Evolutionary conservation across 2,888 invertebrate genomes (phyloP).

Genomic region (Disparrhopalites patrizii): DNA sequence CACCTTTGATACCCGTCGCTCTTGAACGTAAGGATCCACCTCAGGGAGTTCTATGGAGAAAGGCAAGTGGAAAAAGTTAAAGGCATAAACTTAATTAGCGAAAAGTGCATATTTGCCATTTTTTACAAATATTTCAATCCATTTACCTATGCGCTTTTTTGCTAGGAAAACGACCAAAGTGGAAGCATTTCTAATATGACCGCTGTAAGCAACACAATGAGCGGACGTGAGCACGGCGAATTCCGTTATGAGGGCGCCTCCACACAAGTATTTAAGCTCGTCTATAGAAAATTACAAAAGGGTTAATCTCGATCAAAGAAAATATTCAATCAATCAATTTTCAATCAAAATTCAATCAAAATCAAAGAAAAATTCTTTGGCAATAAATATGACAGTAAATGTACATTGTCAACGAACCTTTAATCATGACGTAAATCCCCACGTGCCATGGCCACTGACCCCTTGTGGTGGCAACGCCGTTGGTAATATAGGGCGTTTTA

Average conservation of each 20-base stretch:
- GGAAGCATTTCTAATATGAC: conserved; percentile 38
- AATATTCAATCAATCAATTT: too few species aligned
- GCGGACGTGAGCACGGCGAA: conserved; percentile 52
- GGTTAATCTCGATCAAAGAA: too few species aligned
- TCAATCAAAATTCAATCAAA: too few species aligned
- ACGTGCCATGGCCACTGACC: conserved; percentile 58
- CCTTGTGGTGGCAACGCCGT: conserved; percentile 40
- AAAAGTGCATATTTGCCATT: not conserved
- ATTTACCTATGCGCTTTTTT: conserved; percentile 43
- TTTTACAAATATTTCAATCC: not conserved
- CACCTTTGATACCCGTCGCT: conserved; percentile 38
- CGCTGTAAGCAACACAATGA: conserved; percentile 44
- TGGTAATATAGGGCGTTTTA: conserved; percentile 45
- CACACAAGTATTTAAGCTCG: conserved; percentile 52
- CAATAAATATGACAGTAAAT: not conserved
- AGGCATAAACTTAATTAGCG: not conserved
- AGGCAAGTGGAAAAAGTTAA: not conserved
- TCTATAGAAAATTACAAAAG: conserved; percentile 24
- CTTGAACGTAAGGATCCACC: conserved; percentile 45
- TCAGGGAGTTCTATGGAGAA: conserved; percentile 43
- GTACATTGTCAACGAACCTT: conserved; percentile 31
- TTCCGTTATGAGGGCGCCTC: conserved; percentile 57
- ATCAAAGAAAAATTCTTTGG: conserved; percentile 41
- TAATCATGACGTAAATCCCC: conserved; percentile 55
- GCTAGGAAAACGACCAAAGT: conserved; percentile 42